These are phyloP conservation scores for Ctenicera cuprea DNA, from an alignment of 2,888 invertebrate genomes.

Conservation along the genomic window DNA sequence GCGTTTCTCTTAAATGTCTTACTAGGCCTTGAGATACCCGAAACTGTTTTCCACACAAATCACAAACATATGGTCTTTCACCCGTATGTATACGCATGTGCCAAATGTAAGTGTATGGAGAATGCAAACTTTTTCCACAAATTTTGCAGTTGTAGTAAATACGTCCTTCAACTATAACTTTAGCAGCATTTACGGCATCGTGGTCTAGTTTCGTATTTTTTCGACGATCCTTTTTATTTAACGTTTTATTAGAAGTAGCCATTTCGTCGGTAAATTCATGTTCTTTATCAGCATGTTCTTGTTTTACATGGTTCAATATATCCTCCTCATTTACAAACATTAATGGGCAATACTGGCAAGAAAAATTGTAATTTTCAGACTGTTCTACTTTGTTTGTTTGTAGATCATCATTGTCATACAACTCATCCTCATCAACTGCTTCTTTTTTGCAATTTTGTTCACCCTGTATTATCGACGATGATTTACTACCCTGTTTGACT, in stretches of 20 bases:
- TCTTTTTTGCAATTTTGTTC: neutral
- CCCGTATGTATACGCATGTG: conserved; percentile 81
- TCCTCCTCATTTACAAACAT: conserved; percentile 63
- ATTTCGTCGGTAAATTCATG: conserved; percentile 36
- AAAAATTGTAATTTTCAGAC: conserved; percentile 54
- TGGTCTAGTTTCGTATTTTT: conserved; percentile 68
- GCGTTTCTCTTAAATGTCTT: conserved; percentile 79
- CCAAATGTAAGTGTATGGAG: conserved; percentile 78
- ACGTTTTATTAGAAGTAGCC: conserved; percentile 22
- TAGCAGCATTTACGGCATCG: conserved; percentile 70
- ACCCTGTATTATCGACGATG: neutral
- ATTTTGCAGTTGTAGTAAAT: conserved; percentile 76
- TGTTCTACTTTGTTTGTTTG: conserved; percentile 35
- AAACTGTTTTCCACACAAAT: conserved; percentile 81
- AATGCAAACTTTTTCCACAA: conserved; percentile 78
- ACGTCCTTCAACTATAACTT: conserved; percentile 73
- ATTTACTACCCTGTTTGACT: neutral
- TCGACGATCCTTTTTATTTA: conserved; percentile 56
- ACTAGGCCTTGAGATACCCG: conserved; percentile 79
- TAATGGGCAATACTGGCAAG: conserved; percentile 65
- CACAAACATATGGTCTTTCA: conserved; percentile 80
- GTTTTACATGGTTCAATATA: conserved; percentile 62
- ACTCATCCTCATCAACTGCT: neutral
- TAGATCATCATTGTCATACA: conserved; percentile 16
- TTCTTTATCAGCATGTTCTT: conserved; percentile 60